Base-by-base conservation (phyloP, 2,797 vertebrate species). In the Pipistrellus kuhlii region DNA sequence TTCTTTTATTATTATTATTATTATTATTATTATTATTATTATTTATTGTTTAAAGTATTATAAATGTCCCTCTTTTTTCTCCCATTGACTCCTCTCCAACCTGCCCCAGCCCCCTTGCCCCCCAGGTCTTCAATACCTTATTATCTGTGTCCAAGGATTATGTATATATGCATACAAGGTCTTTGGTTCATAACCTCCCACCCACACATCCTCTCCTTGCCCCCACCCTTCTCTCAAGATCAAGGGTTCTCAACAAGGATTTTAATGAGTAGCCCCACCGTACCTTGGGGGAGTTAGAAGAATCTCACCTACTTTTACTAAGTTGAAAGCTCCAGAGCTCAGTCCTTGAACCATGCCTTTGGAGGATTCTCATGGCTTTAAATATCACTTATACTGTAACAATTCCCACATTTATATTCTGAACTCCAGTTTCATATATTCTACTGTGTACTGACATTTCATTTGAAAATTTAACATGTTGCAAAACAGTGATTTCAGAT, bases 401-500 rank as follows among this genome's bases (percentile, higher is more conserved):
- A 83, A 85, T 51, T 87, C 12, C 48, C 48, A 85, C 64, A 73
- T 73, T 80, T n/a, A 15, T 35, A 68, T 68, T 88, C 51, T 77
- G 35, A 93, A 82, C 20, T 88, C 59, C n/a, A 32, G 12, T 78
- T 85, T 88, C 59, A 81, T 21, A 75, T 21, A 69, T 3, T 71
- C 18, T 25, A 86, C 14, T 68, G 11, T 2, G 62, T 21, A 92
- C 0, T 46, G 78, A 85, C 76, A 92, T 51, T 82, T 87, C 88
- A 92, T 46, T 88, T 57, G 69, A n/a, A 92, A 92, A 82, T 82
- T 71, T 75, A 94, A 84, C 64, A n/a, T 6, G 9, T 53, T 59
- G 13, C 27, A 69, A 94, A 97, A 83, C 25, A 93, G 84, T 83
- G 27, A 86, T 48, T 82, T 91, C 88, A 95, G 41, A 55, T 55